Conservation (phyloP, 2,888 invertebrate species). For the Branchinecta sandiegonensis region DNA sequence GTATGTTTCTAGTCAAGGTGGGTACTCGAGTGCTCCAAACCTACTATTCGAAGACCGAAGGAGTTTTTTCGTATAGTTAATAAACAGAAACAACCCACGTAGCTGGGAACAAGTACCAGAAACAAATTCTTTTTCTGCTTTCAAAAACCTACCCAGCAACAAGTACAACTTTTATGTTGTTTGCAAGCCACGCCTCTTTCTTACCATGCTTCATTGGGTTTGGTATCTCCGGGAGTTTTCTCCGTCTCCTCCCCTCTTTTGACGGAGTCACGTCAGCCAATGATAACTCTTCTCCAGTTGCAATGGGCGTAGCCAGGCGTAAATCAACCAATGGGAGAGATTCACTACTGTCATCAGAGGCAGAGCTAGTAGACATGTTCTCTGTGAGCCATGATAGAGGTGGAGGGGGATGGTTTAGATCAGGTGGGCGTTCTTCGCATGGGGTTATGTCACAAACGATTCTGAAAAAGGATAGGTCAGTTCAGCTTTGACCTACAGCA, state of each 20-base stretch:
- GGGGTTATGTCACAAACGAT: slow-evolving; percentile 68
- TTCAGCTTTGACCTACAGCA: neutral
- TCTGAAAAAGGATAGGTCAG: slow-evolving; percentile 38
- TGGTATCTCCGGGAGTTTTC: slow-evolving; percentile 77
- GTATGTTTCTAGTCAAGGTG: no score
- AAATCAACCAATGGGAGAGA: neutral
- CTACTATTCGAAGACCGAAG: no score
- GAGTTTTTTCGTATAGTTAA: no score
- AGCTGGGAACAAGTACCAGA: no score
- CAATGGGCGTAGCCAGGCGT: neutral
- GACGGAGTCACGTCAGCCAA: slow-evolving; percentile 12
- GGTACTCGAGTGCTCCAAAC: no score
- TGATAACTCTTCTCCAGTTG: slow-evolving; percentile 5
- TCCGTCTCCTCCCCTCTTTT: slow-evolving; percentile 47
- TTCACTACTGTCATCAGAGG: slow-evolving; percentile 3
- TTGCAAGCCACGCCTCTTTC: neutral
- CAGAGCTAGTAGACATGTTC: neutral
- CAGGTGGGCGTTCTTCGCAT: slow-evolving; percentile 37
- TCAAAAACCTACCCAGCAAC: no score
- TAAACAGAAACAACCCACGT: no score
- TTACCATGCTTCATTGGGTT: slow-evolving; percentile 42
- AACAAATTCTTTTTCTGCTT: no score
- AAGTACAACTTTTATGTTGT: no score
- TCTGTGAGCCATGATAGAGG: neutral
- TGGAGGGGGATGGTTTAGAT: neutral